Base-by-base conservation (phyloP, 2,888 invertebrate genomes). In the Dasysyrphus albostriatus region DNA sequence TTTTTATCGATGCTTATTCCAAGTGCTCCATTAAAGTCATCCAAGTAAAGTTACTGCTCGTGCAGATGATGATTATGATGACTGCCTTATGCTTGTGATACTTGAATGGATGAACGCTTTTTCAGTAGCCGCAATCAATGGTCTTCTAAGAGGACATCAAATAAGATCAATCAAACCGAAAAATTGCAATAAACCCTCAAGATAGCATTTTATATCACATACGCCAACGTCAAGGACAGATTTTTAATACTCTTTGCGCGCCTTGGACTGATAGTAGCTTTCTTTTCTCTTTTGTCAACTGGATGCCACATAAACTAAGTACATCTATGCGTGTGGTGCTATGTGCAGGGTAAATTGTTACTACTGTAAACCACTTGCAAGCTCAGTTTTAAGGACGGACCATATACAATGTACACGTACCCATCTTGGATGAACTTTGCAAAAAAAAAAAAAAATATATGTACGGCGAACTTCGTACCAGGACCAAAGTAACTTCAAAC, bases 161-260 rank as follows among this genome's bases (percentile, higher is more conserved):
- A 78, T 85, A 70, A 69, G 77, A 85, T 74, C 82, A 82, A 85
- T 85, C 85, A 81, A 81, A 85, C 37, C 61, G 61, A 77, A 82
- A 72, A 65, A 75, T 29, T 85, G 73, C 70, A 74, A 85, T 82
- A 82, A 77, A 69, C 63, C 42, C 77, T 70, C 82, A 82, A 85
- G 85, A 77, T 85, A 37, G 69, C 56, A 70, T 82, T 63, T 63
- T 63, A 47, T 81, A 81, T 51, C 59, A 67, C 73, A 80, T 19
- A 59, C 58, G 32, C 69, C 9, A 47, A 44, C 44, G 8, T 51
- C 14, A 44, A 73, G 42, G 34, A 84, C 42, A 59, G 47, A 56
- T 9, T 29, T 29, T 69, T 69, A 49, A 75, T 51, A 42, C 34
- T 61, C n/a, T 51, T 42, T 34, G 24, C 24, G 24, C 24, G 24